Conservation (phyloP, 2,888 invertebrate genomes). For the Gisinianus flammeolus region DNA sequence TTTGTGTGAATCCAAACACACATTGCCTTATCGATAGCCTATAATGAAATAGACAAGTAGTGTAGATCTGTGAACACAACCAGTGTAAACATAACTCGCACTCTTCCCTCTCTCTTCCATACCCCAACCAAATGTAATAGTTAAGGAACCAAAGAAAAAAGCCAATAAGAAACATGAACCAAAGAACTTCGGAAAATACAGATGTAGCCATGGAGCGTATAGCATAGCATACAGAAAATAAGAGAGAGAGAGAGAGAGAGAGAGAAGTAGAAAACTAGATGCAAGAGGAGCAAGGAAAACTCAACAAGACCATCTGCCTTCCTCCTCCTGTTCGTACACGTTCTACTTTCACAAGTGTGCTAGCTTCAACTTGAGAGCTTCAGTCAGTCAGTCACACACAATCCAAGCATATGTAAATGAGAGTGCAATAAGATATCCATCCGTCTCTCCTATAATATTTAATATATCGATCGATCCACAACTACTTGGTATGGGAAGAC, state of each 20-base stretch:
- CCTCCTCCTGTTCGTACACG: slow-evolving; percentile 25
- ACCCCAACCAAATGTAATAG: neutral
- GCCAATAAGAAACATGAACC: neutral
- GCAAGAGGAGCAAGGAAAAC: slow-evolving; percentile 4
- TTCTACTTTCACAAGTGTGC: slow-evolving; percentile 36
- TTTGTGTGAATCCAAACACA: neutral
- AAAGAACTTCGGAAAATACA: neutral
- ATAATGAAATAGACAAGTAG: neutral
- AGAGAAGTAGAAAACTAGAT: neutral
- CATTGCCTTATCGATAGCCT: neutral
- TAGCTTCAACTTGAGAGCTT: too few species aligned
- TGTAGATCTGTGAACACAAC: neutral
- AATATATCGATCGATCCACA: too few species aligned
- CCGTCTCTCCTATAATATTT: too few species aligned
- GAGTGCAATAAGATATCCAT: too few species aligned
- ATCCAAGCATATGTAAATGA: too few species aligned
- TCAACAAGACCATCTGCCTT: slow-evolving; percentile 36
- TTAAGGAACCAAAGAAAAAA: neutral
- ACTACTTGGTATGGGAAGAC: too few species aligned
- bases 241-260: neutral
- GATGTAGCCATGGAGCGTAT: neutral
- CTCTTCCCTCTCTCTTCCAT: neutral
- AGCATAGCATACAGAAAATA: neutral
- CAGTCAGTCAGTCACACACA: too few species aligned
- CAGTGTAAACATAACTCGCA: neutral